Evolutionary conservation across 2,888 invertebrate species (phyloP).

Genomic region (Glyphotaelius pellucidus): DNA sequence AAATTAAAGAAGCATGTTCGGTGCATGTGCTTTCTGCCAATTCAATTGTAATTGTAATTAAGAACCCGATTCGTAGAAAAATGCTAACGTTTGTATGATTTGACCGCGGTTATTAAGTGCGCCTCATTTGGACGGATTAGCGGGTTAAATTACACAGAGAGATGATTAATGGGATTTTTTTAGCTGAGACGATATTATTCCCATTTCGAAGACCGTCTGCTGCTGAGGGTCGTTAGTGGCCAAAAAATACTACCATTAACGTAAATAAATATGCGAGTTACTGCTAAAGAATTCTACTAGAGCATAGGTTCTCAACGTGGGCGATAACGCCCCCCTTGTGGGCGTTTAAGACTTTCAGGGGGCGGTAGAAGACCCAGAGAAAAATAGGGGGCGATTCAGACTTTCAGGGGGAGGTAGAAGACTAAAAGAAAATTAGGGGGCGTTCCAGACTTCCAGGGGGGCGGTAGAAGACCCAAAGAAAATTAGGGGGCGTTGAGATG

Average conservation of each 20-base stretch:
- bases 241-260: neutral
- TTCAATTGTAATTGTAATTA: neutral
- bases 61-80: neutral
- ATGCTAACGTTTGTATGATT: neutral
- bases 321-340: too few relatives aligned
- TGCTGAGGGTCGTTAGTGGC: neutral
- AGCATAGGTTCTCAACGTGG: too few relatives aligned
- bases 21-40: neutral
- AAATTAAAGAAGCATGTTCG: neutral
- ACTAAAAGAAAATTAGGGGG: too few relatives aligned
- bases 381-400: too few relatives aligned
- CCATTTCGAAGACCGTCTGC: neutral
- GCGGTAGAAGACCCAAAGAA: too few relatives aligned
- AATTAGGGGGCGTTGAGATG: too few relatives aligned
- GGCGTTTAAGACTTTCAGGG: too few relatives aligned
- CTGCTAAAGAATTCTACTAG: neutral
- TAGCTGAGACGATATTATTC: neutral
- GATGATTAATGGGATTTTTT: neutral
- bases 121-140: neutral
- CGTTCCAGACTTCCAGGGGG: too few relatives aligned
- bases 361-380: too few relatives aligned
- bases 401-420: too few relatives aligned
- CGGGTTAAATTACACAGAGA: neutral
- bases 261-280: neutral
- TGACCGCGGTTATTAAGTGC: neutral